Evolutionary conservation across 2,113 vertebrate species (phyloP).

Genomic region (Periophthalmodon schlosseri): DNA sequence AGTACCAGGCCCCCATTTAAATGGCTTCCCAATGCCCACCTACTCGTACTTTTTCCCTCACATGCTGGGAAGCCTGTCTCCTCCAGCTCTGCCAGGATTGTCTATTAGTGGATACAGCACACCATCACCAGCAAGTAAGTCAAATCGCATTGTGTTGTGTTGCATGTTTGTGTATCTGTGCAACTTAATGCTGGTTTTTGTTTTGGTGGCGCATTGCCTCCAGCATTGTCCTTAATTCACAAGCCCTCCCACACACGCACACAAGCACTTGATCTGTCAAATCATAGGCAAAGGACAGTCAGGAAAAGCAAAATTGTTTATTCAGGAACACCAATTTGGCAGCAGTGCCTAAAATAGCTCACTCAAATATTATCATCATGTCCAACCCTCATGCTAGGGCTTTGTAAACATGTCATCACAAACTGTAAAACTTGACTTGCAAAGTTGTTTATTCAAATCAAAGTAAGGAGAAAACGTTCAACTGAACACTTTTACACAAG

Average conservation of each 20-base stretch:
- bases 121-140: slow-evolving; percentile 97
- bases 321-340: slow-evolving; percentile 56
- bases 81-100: slow-evolving; percentile 85
- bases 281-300: slow-evolving; percentile 55
- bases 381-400: slow-evolving; percentile 25
- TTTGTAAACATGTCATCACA: slow-evolving; percentile 36
- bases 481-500: not conserved
- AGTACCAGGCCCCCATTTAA: slow-evolving; percentile 84
- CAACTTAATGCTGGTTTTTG: slow-evolving; percentile 29
- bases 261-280: slow-evolving; percentile 46
- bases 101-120: slow-evolving; percentile 96
- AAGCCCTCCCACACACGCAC: slow-evolving; percentile 46
- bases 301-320: slow-evolving; percentile 52
- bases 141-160: slow-evolving; percentile 7
- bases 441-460: slow-evolving; percentile 35
- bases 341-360: slow-evolving; percentile 44
- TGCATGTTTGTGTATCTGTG: slow-evolving; percentile 15
- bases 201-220: slow-evolving; percentile 37
- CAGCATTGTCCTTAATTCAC: slow-evolving; percentile 66
- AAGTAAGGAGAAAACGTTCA: slow-evolving; percentile 20
- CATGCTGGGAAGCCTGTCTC: slow-evolving; percentile 91
- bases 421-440: slow-evolving; percentile 14
- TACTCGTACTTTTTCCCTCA: slow-evolving; percentile 97
- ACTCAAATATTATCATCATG: slow-evolving; percentile 27
- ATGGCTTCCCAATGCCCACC: slow-evolving; percentile 89